Evolutionary conservation across 2,113 vertebrate species (phyloP).

Genomic region (Centropus unirufus): DNA sequence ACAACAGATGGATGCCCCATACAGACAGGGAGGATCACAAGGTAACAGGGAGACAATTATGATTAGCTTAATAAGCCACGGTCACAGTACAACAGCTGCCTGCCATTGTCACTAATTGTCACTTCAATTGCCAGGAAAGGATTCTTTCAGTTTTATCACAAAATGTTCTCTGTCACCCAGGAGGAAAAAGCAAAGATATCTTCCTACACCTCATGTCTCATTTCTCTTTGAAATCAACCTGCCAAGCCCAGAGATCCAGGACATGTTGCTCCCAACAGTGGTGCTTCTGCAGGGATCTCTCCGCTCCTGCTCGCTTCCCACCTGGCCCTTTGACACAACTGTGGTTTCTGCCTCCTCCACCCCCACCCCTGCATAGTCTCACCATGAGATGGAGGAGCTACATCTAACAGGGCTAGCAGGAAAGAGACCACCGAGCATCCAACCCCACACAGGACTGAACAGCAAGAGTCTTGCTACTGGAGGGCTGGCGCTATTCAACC

Average conservation of each 20-base stretch:
- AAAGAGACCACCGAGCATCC: background rate
- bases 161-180: background rate
- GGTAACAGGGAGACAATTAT: slow-evolving; percentile 66
- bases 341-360: background rate
- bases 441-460: background rate
- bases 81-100: slow-evolving; percentile 64
- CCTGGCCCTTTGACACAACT: background rate
- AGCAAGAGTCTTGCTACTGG: background rate
- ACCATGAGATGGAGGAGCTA: background rate
- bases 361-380: background rate
- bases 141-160: slow-evolving; percentile 6
- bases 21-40: slow-evolving; percentile 57
- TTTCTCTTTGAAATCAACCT: background rate
- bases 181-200: background rate
- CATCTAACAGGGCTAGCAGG: rapidly evolving
- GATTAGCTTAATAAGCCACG: slow-evolving; percentile 62
- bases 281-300: background rate
- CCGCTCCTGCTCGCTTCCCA: background rate
- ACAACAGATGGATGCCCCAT: slow-evolving; percentile 70
- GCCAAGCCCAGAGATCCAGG: background rate
- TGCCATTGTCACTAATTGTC: slow-evolving; percentile 66
- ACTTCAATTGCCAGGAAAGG: slow-evolving; percentile 2
- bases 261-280: rapidly evolving
- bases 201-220: background rate
- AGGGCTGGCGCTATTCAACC: background rate